Evolutionary conservation across 1,140 invertebrate species (phyloP), one percentile per base, ranked within the genome.

Genomic region (Octopus bimaculoides): DNA sequence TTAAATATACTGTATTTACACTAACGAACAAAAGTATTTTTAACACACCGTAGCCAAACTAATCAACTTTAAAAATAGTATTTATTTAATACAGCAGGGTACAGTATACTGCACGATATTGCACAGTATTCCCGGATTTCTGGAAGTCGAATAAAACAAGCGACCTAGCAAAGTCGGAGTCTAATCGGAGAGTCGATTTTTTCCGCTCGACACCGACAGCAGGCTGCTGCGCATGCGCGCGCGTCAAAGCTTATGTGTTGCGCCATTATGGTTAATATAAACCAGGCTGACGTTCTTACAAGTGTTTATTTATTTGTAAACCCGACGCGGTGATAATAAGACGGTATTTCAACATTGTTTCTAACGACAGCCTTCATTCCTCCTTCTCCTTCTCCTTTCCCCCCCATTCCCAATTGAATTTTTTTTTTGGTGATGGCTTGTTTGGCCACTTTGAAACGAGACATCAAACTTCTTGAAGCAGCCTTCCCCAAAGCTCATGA

Each of bases 401-500:
- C 66, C 17, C 26, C 26, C 26, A 14, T 71, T 71, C 17, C 26
- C 66, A 71, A 71, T 14, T 14, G 26, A 20, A n/a, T 5, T 71
- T 71, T 71, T 20, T 71, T 14, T 4, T 71, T 71, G 66, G 56
- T 74, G 71, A 98, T 98, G 97, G 97, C 97, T 93, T 99, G 98
- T 93, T 92, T 99, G 92, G 96, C 97, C 91, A 97, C 95, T 85
- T 93, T 99, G 86, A 98, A 98, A 92, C 95, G 97, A 92, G 97
- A 99, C 93, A 98, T 99, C 90, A 95, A 96, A 92, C 95, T 96
- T 90, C 93, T 99, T 91, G 96, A 98, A 92, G 93, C 94, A 90
- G 93, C 96, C 87, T 99, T 99, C 92, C 94, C 96, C 78, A 97
- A 96, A 93, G 94, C 93, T 90, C 97, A 99, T 93, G 96, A 98